Evolutionary conservation across 1,140 invertebrate species (phyloP).

Genomic region (Sipha flava): DNA sequence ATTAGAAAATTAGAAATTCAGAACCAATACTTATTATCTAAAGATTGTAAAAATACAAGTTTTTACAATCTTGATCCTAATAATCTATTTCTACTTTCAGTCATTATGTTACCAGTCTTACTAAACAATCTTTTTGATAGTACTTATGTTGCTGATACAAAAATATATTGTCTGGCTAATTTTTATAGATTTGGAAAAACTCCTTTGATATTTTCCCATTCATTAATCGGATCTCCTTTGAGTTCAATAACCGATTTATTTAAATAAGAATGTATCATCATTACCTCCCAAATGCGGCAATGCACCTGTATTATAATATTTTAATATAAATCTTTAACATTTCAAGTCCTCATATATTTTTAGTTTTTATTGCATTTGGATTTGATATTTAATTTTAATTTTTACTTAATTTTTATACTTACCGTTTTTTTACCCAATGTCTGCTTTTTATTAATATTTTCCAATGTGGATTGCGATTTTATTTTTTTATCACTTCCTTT

Average conservation of each 20-base stretch:
- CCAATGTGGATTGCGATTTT: background rate
- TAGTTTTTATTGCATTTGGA: background rate
- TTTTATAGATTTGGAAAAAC: background rate
- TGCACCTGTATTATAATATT: no score
- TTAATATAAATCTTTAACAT: no score
- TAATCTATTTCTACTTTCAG: slow-evolving; percentile 12
- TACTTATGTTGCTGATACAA: background rate
- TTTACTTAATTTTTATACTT: background rate
- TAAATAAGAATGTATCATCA: background rate
- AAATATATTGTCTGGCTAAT: background rate
- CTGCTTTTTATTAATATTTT: background rate
- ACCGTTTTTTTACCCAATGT: background rate
- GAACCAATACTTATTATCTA: background rate
- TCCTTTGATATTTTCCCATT: background rate
- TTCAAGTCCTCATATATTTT: background rate
- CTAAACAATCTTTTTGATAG: slow-evolving; percentile 14
- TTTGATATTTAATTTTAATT: background rate
- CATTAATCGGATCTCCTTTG: background rate
- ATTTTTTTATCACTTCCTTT: background rate
- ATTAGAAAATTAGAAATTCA: no score
- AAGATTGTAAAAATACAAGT: background rate
- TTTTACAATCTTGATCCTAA: background rate
- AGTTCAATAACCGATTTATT: background rate
- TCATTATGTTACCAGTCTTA: slow-evolving; percentile 13
- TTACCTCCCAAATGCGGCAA: no score